Conservation (phyloP, 2,888 invertebrate species). For the Zygaena filipendulae region DNA sequence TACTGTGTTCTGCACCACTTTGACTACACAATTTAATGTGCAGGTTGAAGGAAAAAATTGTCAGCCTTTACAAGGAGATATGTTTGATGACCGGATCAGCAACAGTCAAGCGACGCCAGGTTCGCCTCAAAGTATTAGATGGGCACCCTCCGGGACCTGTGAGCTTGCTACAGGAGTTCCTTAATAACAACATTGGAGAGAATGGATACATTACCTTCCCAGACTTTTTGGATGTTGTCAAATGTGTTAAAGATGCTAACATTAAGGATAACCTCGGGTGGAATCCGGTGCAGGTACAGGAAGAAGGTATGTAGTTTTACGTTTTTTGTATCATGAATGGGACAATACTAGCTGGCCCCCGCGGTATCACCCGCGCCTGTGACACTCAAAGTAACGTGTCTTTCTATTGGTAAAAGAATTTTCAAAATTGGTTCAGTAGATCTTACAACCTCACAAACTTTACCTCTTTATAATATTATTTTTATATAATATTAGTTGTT, state of each 20-base stretch:
- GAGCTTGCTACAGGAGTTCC: conserved; percentile 28
- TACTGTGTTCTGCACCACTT: no score
- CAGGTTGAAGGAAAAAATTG: no score
- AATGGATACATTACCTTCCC: conserved; percentile 42
- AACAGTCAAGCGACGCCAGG: conserved; percentile 25
- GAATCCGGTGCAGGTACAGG: conserved; percentile 22
- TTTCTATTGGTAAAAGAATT: no score
- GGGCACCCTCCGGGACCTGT: conserved; percentile 38
- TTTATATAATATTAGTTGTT: no score
- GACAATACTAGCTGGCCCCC: no score
- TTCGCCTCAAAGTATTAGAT: conserved; percentile 26
- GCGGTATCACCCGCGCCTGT: no score
- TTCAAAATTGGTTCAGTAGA: no score
- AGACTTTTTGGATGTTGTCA: conserved; percentile 56
- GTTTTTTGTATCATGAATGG: no score
- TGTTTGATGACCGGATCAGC: conserved; percentile 27
- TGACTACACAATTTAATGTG: no score
- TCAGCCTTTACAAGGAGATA: conserved; percentile 29
- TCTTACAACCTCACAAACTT: no score
- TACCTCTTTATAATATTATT: no score
- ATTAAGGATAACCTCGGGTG: conserved; percentile 25
- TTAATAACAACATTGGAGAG: conserved; percentile 30
- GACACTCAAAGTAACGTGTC: no score
- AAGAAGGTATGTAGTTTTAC: conserved; percentile 35
- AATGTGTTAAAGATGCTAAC: conserved; percentile 33